Conservation (phyloP, 2,888 invertebrate genomes). For the Colletes collaris region DNA sequence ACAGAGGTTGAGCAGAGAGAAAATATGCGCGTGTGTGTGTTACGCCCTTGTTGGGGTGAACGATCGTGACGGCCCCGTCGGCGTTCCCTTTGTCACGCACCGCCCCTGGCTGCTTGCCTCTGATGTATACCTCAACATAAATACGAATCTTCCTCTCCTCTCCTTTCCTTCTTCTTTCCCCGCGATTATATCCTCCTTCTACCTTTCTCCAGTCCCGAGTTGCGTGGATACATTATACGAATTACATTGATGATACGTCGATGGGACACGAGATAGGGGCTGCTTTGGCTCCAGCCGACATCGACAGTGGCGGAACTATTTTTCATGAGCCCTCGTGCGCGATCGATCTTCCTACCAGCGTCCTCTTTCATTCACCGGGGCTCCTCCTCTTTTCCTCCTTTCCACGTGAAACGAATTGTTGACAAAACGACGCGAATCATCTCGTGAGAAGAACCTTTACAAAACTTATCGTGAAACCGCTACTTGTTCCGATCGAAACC, state of each 20-base stretch:
- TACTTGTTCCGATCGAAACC: too few relatives aligned
- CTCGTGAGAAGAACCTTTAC: neutral
- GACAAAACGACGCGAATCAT: neutral
- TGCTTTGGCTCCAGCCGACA: conserved; percentile 55
- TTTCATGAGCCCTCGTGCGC: conserved; percentile 57
- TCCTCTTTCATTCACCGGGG: conserved; percentile 22
- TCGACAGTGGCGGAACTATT: conserved; percentile 68
- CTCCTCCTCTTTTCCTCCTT: neutral
- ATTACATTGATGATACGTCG: conserved; percentile 74
- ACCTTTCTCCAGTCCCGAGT: conserved; percentile 44
- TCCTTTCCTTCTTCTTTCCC: conserved; percentile 18
- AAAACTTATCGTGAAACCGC: too few relatives aligned
- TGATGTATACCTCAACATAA: conserved; percentile 66
- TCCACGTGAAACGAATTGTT: conserved; percentile 3
- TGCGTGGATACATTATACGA: conserved; percentile 73
- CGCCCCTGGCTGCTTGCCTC: conserved; percentile 64
- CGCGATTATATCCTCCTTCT: conserved; percentile 46
- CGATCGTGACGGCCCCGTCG: conserved; percentile 73
- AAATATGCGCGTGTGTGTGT: conserved; percentile 35
- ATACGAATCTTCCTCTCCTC: conserved; percentile 46
- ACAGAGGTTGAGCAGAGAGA: conserved; percentile 57
- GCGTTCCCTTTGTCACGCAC: conserved; percentile 72
- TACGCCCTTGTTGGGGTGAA: conserved; percentile 73
- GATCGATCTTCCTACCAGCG: conserved; percentile 40
- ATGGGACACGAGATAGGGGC: conserved; percentile 71